These are phyloP conservation scores for Lophura nycthemera DNA, from an alignment of 2,113 vertebrate genomes.

Conservation along the genomic window DNA sequence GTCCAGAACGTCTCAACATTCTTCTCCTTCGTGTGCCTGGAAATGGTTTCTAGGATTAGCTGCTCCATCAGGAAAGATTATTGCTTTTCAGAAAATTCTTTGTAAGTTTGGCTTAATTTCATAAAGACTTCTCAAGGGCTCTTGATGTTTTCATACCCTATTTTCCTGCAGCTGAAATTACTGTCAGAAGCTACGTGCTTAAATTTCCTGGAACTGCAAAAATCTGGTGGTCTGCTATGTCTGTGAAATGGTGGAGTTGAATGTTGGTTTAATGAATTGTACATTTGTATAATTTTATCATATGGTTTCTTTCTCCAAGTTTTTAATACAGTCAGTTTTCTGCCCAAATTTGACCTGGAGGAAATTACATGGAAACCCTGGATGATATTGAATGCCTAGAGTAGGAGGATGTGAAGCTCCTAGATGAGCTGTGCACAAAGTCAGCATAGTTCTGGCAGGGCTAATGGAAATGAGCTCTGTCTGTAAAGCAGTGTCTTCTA, in stretches of 20 bases:
- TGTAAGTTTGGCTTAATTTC: background rate
- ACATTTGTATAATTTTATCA: background rate
- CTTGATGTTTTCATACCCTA: background rate
- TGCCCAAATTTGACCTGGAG: background rate
- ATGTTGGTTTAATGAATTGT: background rate
- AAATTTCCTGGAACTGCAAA: background rate
- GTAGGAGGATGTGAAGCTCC: background rate
- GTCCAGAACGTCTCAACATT: background rate
- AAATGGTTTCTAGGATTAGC: background rate
- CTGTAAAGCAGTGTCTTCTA: background rate
- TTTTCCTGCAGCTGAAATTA: background rate
- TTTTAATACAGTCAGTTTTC: rapidly evolving
- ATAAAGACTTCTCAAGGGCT: background rate
- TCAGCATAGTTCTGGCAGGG: background rate
- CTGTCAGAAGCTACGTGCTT: background rate
- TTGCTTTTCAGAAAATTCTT: background rate
- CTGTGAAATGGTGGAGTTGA: background rate
- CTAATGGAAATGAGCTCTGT: background rate
- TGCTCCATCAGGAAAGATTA: background rate
- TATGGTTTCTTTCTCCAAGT: background rate
- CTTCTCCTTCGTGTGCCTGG: background rate
- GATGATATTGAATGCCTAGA: background rate
- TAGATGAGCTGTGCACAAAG: background rate
- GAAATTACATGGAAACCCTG: background rate
- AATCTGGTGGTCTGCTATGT: background rate